A percentile compares a stretch with the other conserved stretches of the same genome.
Conservation (phyloP, 2,113 vertebrate genomes). For the Cervus canadensis region DNA sequence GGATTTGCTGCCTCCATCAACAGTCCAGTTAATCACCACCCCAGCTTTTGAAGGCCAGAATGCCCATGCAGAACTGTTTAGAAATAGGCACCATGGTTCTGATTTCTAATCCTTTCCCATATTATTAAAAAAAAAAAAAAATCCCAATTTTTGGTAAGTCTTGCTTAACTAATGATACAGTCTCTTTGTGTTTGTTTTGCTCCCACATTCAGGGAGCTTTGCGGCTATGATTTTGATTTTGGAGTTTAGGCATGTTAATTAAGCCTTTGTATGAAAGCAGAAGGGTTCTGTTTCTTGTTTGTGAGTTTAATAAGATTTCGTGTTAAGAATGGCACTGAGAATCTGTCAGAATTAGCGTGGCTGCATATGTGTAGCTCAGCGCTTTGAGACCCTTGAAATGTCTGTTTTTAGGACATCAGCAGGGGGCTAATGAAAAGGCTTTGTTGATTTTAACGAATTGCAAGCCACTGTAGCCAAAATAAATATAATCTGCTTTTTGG, state of each 20-base stretch:
- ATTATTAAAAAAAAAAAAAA: neutral
- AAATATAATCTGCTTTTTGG: slow-evolving; percentile 99
- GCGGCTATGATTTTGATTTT: slow-evolving; percentile 67
- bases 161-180: slow-evolving; percentile 51
- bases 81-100: neutral
- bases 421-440: slow-evolving; percentile 97
- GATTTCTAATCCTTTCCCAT: slow-evolving; percentile 46
- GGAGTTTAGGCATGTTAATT: slow-evolving; percentile 76
- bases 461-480: slow-evolving; percentile 96
- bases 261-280: slow-evolving; percentile 75
- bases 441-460: slow-evolving; percentile 99
- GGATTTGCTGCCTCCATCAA: neutral
- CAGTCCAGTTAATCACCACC: neutral
- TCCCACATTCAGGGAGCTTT: slow-evolving; percentile 56
- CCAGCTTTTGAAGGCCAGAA: neutral
- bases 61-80: neutral
- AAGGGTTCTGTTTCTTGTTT: slow-evolving; percentile 71
- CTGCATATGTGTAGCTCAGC: slow-evolving; percentile 80
- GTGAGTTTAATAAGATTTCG: slow-evolving; percentile 80
- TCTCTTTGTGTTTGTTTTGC: slow-evolving; percentile 57
- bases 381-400: slow-evolving; percentile 87
- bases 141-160: slow-evolving; percentile 43
- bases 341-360: slow-evolving; percentile 78
- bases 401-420: slow-evolving; percentile 95
- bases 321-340: slow-evolving; percentile 76